Conservation (phyloP, 2,797 vertebrate species). For the Chaenodraco wilsoni region DNA sequence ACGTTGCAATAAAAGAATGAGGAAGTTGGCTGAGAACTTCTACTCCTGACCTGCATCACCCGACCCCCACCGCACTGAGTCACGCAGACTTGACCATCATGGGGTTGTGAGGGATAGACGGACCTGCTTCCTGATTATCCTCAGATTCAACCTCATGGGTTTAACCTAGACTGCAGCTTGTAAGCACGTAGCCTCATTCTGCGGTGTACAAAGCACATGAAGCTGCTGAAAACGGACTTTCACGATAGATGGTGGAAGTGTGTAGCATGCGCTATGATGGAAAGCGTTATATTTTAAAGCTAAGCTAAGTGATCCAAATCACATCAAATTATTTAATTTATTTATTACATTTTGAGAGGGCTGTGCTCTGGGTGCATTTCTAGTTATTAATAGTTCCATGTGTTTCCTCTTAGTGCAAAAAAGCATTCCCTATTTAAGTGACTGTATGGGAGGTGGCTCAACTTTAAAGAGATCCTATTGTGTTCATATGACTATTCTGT, state of each 20-base stretch:
- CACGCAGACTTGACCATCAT: not conserved
- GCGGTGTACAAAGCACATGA: not conserved
- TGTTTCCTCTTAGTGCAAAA: not conserved
- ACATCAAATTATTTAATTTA: no score
- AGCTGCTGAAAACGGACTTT: not conserved
- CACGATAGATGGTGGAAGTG: no score
- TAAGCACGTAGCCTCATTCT: not conserved
- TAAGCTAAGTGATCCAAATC: no score
- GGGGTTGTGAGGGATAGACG: not conserved
- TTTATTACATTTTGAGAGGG: no score
- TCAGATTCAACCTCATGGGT: not conserved
- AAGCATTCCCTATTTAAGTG: not conserved
- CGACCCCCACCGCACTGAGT: constrained; percentile 13
- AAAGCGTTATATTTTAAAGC: no score
- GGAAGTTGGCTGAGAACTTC: constrained; percentile 74
- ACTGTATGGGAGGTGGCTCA: not conserved
- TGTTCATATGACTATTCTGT: no score
- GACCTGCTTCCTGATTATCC: not conserved
- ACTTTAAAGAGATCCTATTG: no score
- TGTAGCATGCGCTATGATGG: no score
- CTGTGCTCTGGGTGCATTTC: no score
- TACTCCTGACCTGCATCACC: constrained; percentile 60
- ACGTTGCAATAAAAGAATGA: constrained; percentile 73
- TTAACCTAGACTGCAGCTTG: not conserved
- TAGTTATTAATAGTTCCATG: not conserved